Base-by-base conservation (phyloP, 1,140 invertebrate genomes). In the Delia radicum region DNA sequence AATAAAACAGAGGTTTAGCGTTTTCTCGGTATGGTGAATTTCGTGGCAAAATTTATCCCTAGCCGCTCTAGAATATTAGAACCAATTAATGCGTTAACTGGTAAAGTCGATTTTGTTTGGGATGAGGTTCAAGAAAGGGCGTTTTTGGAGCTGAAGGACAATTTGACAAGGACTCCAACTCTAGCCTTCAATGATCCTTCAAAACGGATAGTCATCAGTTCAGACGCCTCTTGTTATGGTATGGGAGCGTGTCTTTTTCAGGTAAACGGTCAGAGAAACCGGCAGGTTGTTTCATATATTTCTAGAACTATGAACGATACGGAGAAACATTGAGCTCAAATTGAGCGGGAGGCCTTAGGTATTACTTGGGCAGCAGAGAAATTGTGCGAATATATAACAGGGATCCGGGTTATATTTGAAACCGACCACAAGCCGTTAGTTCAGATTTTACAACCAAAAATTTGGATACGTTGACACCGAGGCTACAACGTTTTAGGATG, bases 261-360 rank as follows among this genome's bases (percentile, higher is more conserved):
- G 75, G 48, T 67, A 55, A 18, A 28, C 62, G 18, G 15, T 76
- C 13, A 62, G 0, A 67, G 61, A 5, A 28, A 73, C 2, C 76
- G 75, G 55, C 75, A 80, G 75, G 74, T 82, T 33, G 78, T 89
- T n/a, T 80, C 82, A 2, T 89, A 85, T 84, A 82, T 82, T 7
- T 86, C 81, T 6, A 77, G 81, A 65, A 76, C 79, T 7, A 75
- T 89, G 2, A 83, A 76, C 6, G 8, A 76, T 21, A 76, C 80
- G 6, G 82, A 88, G 78, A 75, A 80, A 74, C 78, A 79, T n/a
- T 88, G 10, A 4, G 88, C 76, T 48, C 87, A 89, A 76, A 87
- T 90, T n/a, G 86, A 89, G 63, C 88, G 87, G 75, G 87, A 90
- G 77, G 87, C 85, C 0, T 74, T 89, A 15, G 87, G 85, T 4